Evolutionary conservation across 1,140 invertebrate species (phyloP).

Genomic region (Anastrepha ludens): DNA sequence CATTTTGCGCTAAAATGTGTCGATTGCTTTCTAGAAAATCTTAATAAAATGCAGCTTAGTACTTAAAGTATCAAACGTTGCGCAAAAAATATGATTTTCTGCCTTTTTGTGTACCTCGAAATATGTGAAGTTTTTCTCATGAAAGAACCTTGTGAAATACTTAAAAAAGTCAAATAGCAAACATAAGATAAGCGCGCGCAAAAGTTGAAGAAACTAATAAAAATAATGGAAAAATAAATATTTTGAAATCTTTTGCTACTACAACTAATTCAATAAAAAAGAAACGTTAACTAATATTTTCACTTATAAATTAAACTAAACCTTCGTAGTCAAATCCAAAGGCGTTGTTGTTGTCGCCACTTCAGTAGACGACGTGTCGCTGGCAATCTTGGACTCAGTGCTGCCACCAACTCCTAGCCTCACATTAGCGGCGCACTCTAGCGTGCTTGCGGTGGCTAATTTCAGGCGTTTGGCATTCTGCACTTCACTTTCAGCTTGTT

Average conservation of each 20-base stretch:
- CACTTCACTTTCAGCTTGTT: slow-evolving; percentile 64
- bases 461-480: neutral
- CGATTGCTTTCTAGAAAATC: too few species aligned
- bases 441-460: neutral
- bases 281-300: neutral
- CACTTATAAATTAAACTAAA: slow-evolving; percentile 57
- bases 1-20: too few species aligned
- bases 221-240: neutral
- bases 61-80: too few species aligned
- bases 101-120: too few species aligned
- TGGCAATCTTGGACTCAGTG: slow-evolving; percentile 74
- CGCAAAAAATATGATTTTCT: too few species aligned
- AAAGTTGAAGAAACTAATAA: neutral
- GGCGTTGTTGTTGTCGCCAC: slow-evolving; percentile 75
- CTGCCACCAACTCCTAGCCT: slow-evolving; percentile 64
- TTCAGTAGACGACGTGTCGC: slow-evolving; percentile 64
- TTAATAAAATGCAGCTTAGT: too few species aligned
- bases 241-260: neutral
- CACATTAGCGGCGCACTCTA: neutral
- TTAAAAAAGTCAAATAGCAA: too few species aligned
- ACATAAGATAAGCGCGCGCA: too few species aligned
- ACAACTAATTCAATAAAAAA: neutral
- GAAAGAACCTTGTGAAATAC: too few species aligned
- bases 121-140: too few species aligned
- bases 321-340: slow-evolving; percentile 81